A percentile compares a stretch with the other conserved stretches of the same genome.
phyloP scores from a whole-genome alignment of 2,888 invertebrate species.

The Dione juno region DNA sequence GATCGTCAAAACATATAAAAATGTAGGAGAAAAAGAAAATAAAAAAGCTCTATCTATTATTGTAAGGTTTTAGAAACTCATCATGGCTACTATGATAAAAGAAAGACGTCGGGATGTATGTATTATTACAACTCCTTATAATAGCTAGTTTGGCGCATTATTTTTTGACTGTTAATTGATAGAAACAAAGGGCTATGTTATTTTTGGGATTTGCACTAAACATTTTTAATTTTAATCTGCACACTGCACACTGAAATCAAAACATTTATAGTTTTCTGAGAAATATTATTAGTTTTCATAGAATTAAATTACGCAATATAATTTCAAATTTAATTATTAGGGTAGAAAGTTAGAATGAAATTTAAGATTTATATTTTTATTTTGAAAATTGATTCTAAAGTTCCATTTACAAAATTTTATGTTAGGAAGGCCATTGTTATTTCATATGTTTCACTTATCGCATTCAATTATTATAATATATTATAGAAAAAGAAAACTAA shows the following conservation, averaged over 20 bases:
- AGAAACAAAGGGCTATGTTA: constrained; percentile 7
- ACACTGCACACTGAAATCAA: neutral
- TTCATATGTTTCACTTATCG: too few relatives aligned
- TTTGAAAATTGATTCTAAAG: too few relatives aligned
- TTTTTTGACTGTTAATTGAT: constrained; percentile 9
- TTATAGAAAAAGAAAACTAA: constrained; percentile 72
- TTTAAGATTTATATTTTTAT: too few relatives aligned
- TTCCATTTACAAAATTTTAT: too few relatives aligned
- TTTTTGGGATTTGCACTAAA: neutral
- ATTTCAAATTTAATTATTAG: too few relatives aligned
- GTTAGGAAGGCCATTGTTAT: too few relatives aligned
- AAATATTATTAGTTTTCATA: too few relatives aligned
- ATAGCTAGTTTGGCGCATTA: constrained; percentile 50
- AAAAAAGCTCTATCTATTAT: neutral
- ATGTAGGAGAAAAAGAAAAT: constrained; percentile 16
- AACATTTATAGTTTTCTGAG: too few relatives aligned
- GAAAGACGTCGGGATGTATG: constrained; percentile 71
- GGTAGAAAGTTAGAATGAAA: too few relatives aligned
- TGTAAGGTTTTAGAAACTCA: constrained; percentile 13
- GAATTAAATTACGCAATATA: too few relatives aligned
- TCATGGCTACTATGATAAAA: constrained; percentile 75
- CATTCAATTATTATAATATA: constrained; percentile 12
- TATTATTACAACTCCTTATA: constrained; percentile 33
- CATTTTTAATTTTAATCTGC: neutral
- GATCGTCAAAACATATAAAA: constrained; percentile 38